phyloP scores from a whole-genome alignment of 1,140 invertebrate species.

The Drosophila pruinosa region DNA sequence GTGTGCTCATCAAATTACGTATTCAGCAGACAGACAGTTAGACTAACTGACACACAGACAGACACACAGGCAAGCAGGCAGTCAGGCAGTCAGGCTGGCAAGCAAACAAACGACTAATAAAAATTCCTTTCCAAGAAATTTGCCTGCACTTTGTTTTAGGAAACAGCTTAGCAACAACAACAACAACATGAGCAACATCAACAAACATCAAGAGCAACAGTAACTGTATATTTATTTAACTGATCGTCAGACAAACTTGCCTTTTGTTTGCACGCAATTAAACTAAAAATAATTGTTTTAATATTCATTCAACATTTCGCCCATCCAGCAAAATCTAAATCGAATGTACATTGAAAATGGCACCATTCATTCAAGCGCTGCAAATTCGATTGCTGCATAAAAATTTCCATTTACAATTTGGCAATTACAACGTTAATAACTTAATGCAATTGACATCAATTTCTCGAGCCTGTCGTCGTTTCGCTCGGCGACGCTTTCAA shows the following conservation, averaged over 20 bases:
- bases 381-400: conserved; percentile 58
- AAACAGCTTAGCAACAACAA: conserved; percentile 9
- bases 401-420: conserved; percentile 70
- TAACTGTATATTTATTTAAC: conserved; percentile 27
- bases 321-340: background rate
- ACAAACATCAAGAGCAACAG: no score
- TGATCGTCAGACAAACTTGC: conserved; percentile 12
- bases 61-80: conserved; percentile 15
- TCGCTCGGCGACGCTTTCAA: conserved; percentile 17
- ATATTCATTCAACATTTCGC: background rate
- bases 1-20: conserved; percentile 70
- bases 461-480: conserved; percentile 39
- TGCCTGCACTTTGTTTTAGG: conserved; percentile 14
- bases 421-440: conserved; percentile 77
- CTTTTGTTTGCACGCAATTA: conserved; percentile 24
- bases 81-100: conserved; percentile 23
- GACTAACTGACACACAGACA: conserved; percentile 6
- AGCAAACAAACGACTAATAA: conserved; percentile 43
- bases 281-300: conserved; percentile 22
- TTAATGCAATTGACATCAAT: conserved; percentile 73
- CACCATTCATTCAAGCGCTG: conserved; percentile 5
- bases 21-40: conserved; percentile 55
- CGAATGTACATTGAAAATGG: no score
- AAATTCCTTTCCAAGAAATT: conserved; percentile 34
- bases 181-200: conserved; percentile 13